Conservation (phyloP, 2,797 vertebrate species). For the Falco peregrinus region DNA sequence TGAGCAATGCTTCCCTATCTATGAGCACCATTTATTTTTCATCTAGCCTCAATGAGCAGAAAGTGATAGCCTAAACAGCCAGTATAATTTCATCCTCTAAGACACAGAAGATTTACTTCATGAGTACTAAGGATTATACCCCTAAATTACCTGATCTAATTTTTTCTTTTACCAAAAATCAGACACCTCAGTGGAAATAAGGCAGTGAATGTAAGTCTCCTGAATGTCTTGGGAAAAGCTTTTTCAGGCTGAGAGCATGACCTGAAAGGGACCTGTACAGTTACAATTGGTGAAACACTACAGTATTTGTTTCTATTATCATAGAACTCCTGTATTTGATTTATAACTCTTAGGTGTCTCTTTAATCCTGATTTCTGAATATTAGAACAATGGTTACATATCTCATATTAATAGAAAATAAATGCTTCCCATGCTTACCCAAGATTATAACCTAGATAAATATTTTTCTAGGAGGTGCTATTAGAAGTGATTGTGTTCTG, state of each 20-base stretch:
- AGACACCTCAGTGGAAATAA: background rate
- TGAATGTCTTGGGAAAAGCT: background rate
- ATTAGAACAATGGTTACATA: background rate
- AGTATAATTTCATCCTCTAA: background rate
- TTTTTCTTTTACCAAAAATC: background rate
- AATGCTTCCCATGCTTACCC: background rate
- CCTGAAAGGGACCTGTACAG: background rate
- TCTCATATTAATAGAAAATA: background rate
- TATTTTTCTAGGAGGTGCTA: background rate
- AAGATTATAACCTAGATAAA: background rate
- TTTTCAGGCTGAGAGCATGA: background rate
- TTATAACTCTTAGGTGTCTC: background rate
- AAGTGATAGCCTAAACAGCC: background rate
- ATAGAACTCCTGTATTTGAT: background rate
- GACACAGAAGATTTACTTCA: constrained; percentile 6
- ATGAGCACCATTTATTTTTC: constrained; percentile 8
- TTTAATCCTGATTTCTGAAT: background rate
- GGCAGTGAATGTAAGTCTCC: background rate
- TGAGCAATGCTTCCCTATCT: background rate
- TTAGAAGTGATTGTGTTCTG: background rate
- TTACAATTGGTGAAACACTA: background rate
- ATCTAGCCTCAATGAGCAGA: background rate
- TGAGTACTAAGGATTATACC: background rate
- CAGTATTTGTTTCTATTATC: background rate
- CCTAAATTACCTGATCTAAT: background rate